A percentile compares a stretch with the other conserved stretches of the same genome.
phyloP scores from a whole-genome alignment of 2,888 invertebrate genomes.

The Limnephilus auricula region DNA sequence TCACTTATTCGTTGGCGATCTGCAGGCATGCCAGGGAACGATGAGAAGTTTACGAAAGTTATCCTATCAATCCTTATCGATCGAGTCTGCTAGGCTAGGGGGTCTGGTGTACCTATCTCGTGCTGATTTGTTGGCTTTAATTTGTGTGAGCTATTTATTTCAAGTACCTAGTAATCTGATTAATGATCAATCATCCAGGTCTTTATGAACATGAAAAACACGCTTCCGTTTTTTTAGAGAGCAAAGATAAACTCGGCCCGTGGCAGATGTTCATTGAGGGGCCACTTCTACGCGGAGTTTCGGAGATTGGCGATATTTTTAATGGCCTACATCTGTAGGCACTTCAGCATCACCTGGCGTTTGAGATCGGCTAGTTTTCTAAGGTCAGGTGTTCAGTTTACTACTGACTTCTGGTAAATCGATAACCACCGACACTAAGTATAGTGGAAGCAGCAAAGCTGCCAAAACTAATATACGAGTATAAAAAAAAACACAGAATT shows the following conservation, averaged over 20 bases:
- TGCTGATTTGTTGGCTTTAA: too few relatives aligned
- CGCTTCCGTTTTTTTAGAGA: not conserved
- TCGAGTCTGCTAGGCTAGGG: too few relatives aligned
- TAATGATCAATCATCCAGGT: not conserved
- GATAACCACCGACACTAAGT: not conserved
- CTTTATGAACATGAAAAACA: not conserved
- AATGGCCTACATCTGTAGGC: slow-evolving; percentile 10
- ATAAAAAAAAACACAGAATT: not conserved
- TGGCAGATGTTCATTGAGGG: slow-evolving; percentile 18
- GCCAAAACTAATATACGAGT: not conserved
- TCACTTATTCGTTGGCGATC: too few relatives aligned
- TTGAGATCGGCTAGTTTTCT: not conserved
- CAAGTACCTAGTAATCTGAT: not conserved
- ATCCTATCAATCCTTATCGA: too few relatives aligned
- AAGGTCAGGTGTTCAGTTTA: slow-evolving; percentile 15
- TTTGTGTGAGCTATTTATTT: not conserved
- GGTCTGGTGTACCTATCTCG: too few relatives aligned
- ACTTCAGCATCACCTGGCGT: slow-evolving; percentile 17
- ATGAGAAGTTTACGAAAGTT: too few relatives aligned
- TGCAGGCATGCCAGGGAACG: too few relatives aligned
- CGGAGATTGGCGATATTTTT: slow-evolving; percentile 27
- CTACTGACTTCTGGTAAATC: not conserved
- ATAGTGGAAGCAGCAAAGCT: not conserved
- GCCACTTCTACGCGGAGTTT: not conserved
- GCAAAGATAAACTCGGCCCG: not conserved